These are phyloP conservation scores for Diarsia dahlii DNA, from an alignment of 2,888 invertebrate genomes.

Conservation along the genomic window DNA sequence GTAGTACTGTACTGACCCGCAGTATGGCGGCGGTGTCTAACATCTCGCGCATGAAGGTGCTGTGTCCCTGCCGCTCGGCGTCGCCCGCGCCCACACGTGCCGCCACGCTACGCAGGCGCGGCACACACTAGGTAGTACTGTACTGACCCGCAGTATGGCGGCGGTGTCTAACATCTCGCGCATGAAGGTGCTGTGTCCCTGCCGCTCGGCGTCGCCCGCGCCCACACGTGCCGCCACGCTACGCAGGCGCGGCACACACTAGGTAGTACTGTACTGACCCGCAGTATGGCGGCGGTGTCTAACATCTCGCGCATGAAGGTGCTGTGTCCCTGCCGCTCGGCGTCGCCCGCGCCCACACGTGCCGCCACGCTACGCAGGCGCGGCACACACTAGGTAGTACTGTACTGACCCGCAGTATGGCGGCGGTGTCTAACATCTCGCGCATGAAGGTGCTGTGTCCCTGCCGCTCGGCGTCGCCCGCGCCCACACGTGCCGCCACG, in stretches of 20 bases:
- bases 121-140: neutral
- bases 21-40: constrained; percentile 95
- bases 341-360: constrained; percentile 88
- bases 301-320: constrained; percentile 99
- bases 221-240: neutral
- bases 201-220: constrained; percentile 93
- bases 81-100: constrained; percentile 95
- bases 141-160: constrained; percentile 95
- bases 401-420: constrained; percentile 95
- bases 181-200: constrained; percentile 99
- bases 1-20: constrained; percentile 91
- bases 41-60: constrained; percentile 99
- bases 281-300: constrained; percentile 97
- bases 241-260: constrained; percentile 81
- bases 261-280: constrained; percentile 92
- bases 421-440: constrained; percentile 99
- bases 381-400: constrained; percentile 94
- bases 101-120: constrained; percentile 81
- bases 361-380: constrained; percentile 88
- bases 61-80: constrained; percentile 96
- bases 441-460: constrained; percentile 99
- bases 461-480: constrained; percentile 96
- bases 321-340: constrained; percentile 96
- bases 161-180: constrained; percentile 99
- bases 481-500: constrained; percentile 94